Evolutionary conservation across 2,113 vertebrate genomes (phyloP).

Genomic region (Sorex fumeus): DNA sequence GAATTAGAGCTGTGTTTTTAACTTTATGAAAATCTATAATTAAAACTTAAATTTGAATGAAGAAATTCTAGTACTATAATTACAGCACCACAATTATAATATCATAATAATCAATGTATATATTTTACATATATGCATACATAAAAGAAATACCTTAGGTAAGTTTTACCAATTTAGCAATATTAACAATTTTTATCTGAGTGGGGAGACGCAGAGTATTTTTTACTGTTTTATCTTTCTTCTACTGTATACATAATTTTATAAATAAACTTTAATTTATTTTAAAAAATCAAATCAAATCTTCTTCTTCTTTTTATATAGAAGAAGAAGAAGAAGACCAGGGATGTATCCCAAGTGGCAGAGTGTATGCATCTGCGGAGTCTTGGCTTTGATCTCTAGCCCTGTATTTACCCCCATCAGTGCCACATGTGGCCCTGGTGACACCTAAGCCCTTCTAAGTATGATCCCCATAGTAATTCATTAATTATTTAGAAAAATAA

Average conservation of each 20-base stretch:
- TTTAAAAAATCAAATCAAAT: not conserved
- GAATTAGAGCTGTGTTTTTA: not conserved
- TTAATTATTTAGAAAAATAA: not conserved
- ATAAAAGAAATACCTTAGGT: conserved; percentile 1
- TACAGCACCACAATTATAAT: not conserved
- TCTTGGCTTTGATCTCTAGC: no score
- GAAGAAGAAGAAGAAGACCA: no score
- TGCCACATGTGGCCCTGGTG: no score
- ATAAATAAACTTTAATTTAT: not conserved
- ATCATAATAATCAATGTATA: not conserved
- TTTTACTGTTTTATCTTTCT: conserved; percentile 19
- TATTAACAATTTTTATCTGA: conserved; percentile 28
- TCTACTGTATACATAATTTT: not conserved
- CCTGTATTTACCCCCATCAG: no score
- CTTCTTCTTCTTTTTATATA: no score
- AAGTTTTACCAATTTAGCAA: conserved; percentile 47
- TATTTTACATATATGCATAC: not conserved
- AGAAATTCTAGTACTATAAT: not conserved
- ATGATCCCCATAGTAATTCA: no score
- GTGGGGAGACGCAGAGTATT: not conserved
- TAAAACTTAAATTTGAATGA: conserved; percentile 5
- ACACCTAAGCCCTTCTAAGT: no score
- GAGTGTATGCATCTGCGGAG: no score
- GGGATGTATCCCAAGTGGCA: no score
- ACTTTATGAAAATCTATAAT: conserved; percentile 34